Evolutionary conservation across 2,888 invertebrate species (phyloP), one percentile per base, ranked within the genome.

Genomic region (Cataglyphis rosenhaueri): DNA sequence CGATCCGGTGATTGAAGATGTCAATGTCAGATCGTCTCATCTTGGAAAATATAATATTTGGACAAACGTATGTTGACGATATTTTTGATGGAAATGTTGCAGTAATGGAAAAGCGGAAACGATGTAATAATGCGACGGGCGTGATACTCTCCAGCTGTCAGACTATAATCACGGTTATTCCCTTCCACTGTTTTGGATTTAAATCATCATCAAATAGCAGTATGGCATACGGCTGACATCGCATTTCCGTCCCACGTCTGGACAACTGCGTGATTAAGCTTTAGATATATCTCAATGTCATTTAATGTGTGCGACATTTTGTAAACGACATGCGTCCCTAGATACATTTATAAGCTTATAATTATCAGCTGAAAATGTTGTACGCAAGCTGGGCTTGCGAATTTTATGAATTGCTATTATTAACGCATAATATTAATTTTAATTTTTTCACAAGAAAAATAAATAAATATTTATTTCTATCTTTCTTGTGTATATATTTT

Each of bases 51-150:
- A 35, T 15, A 68, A 78, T 78, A 78, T 68, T 68, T 68, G 57
- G 68, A 78, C 57, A 44, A 41, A 29, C 76, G 6, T 52, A 29
- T 55, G 15, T 41, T 21, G 41, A 8, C 21, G 55, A 57, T 78
- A 70, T 70, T 78, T 78, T 70, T 32, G 32, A 4, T 29, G 68
- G 21, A 57, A 68, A 57, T 78, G 70, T 78, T 32, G 44, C 70
- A 52, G 38, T 68, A 55, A 68, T 70, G 41, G 78, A 59, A 82
- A 75, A 64, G 64, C 32, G 15, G 41, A 66, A 66, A 55, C 52
- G 74, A 29, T 38, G 70, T 65, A 68, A 85, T 75, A 85, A 86
- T 74, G 25, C 66, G 35, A 81, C 59, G n/a, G 12, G 64, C 12
- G 59, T 61, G 66, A 57, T 52, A 81, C 62, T 52, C 48, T 38